Evolutionary conservation across 2,113 vertebrate genomes (phyloP), one percentile per base, ranked within the genome.

Genomic region (Chascanopsetta lugubris): DNA sequence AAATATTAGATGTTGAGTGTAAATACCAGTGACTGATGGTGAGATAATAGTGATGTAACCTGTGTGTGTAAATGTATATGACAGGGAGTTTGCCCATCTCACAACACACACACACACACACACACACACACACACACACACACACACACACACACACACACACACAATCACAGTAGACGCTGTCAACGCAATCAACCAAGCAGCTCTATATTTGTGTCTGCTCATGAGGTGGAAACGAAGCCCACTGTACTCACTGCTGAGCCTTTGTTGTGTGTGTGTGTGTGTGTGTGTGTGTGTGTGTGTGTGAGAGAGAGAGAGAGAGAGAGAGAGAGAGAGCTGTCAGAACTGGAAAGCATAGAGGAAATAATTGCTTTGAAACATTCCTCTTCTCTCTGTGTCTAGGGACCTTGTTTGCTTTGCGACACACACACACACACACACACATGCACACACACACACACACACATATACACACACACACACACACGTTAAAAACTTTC

Each of bases 341-440:
- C 86, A 83, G 57, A 64, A 34, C 46, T 62, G 10, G 11, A 72
- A 63, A 64, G 21, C 22, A 67, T 59, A 38, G 77, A 72, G 60
- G 56, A 61, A 77, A 42, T 77, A 74, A 85, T 77, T 84, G 65
- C 66, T 59, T 46, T 42, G 49, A 38, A 61, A 26, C 15, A 1
- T 38, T 38, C 15, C 56, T 50, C 66, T 36, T 18, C 17, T 61
- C 46, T 27, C 25, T 27, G 21, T 72, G 68, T 73, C 25, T 26
- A 54, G 25, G 46, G 61, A 59, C 20, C 7, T 30, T 26, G 15
- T 50, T 72, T 3, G 2, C 24, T 30, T 6, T 45, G 2, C 59
- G n/a, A 61, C 22, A 20, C 53, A 30, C 29, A 34, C 11, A 36
- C 3, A 36, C 34, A 15, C 34, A 36, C 13, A 36, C 34, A 36